Base-by-base conservation (phyloP, 2,888 invertebrate genomes). In the Dilophus febrilis region DNA sequence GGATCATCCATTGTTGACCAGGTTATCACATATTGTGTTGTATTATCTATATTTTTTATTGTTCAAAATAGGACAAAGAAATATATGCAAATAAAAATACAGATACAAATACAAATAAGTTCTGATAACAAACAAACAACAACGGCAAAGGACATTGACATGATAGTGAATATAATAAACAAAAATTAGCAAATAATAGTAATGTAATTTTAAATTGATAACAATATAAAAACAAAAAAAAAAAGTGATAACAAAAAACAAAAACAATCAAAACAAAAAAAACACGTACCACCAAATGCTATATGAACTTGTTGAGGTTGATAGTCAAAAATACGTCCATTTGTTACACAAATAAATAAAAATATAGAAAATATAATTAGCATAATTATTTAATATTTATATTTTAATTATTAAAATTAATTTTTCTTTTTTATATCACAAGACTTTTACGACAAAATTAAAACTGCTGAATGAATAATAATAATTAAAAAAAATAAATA, bases 1-100 rank as follows among this genome's bases (percentile, higher is more conserved):
- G 83, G 76, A 48, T 75, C 63, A 53, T 76, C 72, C 53, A 71
- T 71, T 10, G 88, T 88, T 3, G 77, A 77, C 87, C 88, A 88
- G 46, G 86, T 87, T 26, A 85, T 76, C 22, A 79, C 72, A 47
- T 86, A 76, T 51, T 82, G 75, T 46, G 67, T 70, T 37, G 69
- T 61, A 52, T 68, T 69, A 45, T 75, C 75, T 79, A 58, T 32
- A 60, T 57, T 41, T 42, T 38, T 35, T 30, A 19, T 17, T 16
- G 33, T 12, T 34, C 36, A 41, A 41, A 22, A 3, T n/a, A 42
- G 26, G 10, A n/a, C 26, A 33, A 30, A 12, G 1, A 29, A 32
- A n/a, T n/a, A n/a, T n/a, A n/a, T n/a, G n/a, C n/a, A n/a, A n/a
- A n/a, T n/a, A n/a, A n/a, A n/a, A 16, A 16, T 2, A 28, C 10